phyloP scores from a whole-genome alignment of 2,797 vertebrate genomes.

The Chiroxiphia lanceolata region DNA sequence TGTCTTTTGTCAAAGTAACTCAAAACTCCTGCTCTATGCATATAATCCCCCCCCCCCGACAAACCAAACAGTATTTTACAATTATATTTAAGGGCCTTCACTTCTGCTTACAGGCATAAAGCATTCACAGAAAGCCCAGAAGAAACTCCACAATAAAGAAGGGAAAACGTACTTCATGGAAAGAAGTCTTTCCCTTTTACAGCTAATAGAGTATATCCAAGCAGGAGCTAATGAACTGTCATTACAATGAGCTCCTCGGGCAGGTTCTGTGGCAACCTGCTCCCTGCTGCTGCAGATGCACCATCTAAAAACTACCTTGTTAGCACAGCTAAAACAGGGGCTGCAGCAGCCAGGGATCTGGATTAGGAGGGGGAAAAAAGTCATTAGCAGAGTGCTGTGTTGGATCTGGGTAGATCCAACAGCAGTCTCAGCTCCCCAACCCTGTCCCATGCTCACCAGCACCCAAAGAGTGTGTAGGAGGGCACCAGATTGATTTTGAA shows the following conservation, averaged over 20 bases:
- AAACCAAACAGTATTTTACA: not conserved
- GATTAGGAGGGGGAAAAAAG: no score
- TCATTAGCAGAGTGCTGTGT: fast-evolving
- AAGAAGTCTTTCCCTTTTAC: not conserved
- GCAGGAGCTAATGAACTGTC: not conserved
- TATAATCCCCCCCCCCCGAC: not conserved
- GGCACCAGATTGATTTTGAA: not conserved
- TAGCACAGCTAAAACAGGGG: not conserved
- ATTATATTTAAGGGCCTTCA: not conserved
- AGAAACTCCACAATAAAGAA: not conserved
- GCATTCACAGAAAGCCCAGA: not conserved
- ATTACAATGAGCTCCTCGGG: not conserved
- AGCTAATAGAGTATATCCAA: not conserved
- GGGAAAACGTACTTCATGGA: not conserved
- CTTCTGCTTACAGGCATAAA: not conserved
- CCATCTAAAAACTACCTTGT: not conserved
- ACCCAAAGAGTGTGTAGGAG: fast-evolving
- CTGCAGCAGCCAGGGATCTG: not conserved
- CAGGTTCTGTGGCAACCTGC: not conserved
- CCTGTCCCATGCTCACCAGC: not conserved
- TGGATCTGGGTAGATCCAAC: not conserved
- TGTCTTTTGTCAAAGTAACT: not conserved
- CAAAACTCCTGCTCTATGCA: not conserved
- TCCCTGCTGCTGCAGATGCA: not conserved
- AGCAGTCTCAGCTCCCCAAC: not conserved